These are phyloP conservation scores for Penelope pileata DNA, from an alignment of 2,113 vertebrate species.

Conservation along the genomic window DNA sequence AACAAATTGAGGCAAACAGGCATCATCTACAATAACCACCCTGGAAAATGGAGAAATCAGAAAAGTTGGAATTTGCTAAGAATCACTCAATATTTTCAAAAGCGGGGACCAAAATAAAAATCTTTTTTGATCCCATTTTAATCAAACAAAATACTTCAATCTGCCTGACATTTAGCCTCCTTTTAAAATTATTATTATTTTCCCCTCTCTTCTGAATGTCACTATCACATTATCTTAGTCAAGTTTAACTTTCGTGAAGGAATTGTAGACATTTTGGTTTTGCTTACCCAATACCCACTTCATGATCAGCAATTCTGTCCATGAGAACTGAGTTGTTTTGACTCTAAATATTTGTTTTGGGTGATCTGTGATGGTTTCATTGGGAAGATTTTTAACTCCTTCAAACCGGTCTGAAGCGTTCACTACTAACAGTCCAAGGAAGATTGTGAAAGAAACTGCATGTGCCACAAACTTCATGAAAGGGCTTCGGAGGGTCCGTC, in stretches of 20 bases:
- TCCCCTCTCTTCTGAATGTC: not conserved
- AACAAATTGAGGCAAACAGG: not conserved
- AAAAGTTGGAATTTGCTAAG: not conserved
- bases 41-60: not conserved
- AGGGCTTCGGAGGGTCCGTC: constrained; percentile 92
- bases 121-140: not conserved
- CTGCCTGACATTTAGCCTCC: not conserved
- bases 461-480: constrained; percentile 99
- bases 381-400: constrained; percentile 94
- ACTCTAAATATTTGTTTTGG: constrained; percentile 95
- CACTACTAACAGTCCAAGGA: constrained; percentile 90
- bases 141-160: not conserved
- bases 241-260: not conserved
- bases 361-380: constrained; percentile 95
- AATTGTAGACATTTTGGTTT: not conserved
- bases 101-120: not conserved
- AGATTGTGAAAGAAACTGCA: constrained; percentile 95
- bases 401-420: constrained; percentile 96
- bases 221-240: too few relatives aligned
- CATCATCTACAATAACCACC: not conserved
- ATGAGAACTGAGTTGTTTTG: constrained; percentile 97
- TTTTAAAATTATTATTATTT: not conserved
- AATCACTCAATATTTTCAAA: not conserved
- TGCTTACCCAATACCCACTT: constrained; percentile 96
- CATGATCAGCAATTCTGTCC: constrained; percentile 98